A percentile compares a stretch with the other conserved stretches of the same genome.
phyloP scores from a whole-genome alignment of 2,113 vertebrate species.

The Oncorhynchus keta region DNA sequence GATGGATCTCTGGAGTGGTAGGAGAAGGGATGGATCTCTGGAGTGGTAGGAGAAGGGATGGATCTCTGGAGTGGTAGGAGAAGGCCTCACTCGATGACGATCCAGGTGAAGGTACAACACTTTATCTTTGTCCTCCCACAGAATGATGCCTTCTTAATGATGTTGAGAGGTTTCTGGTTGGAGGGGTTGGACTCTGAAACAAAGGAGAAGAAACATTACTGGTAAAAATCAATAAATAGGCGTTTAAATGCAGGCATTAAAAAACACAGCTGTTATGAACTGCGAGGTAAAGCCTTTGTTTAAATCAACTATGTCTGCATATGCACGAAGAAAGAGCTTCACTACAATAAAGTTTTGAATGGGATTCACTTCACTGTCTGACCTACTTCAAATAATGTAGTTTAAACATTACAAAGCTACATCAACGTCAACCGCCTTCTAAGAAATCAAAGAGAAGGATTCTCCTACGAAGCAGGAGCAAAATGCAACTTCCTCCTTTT shows the following conservation, averaged over 20 bases:
- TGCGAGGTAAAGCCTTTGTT: background rate
- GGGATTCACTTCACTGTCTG: background rate
- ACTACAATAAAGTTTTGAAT: background rate
- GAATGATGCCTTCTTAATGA: background rate
- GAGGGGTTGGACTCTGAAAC: constrained; percentile 45
- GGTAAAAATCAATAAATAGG: background rate
- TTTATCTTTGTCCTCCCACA: background rate
- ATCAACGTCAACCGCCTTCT: background rate
- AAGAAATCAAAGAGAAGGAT: background rate
- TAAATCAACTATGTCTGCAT: background rate
- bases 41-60: too few relatives aligned
- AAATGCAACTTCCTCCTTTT: background rate
- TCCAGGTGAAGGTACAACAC: constrained; percentile 1
- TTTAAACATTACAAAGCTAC: background rate
- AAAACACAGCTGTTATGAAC: background rate
- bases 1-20: too few relatives aligned
- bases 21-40: too few relatives aligned
- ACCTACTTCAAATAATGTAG: background rate
- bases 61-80: too few relatives aligned
- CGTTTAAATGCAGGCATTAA: background rate
- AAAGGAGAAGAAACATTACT: constrained; percentile 15
- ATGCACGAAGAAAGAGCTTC: too few relatives aligned
- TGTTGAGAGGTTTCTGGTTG: background rate
- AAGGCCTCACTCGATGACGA: background rate
- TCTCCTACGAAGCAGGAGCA: background rate